A percentile compares a stretch with the other conserved stretches of the same genome.
phyloP scores from a whole-genome alignment of 2,113 vertebrate species.

The Rhinoptilus africanus region DNA sequence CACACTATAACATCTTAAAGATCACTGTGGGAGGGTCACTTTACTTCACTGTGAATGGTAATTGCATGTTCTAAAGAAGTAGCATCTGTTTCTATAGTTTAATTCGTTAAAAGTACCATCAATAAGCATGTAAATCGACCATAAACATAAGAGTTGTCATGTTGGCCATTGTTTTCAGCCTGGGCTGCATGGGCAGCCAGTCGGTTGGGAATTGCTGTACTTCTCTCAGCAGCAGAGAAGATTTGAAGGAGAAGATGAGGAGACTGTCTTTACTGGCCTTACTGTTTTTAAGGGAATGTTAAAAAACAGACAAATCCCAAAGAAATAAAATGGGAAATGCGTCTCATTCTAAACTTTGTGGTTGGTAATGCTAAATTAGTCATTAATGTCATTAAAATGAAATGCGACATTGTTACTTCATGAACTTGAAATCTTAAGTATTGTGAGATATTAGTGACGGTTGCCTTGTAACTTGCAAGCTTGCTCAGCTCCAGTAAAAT shows the following conservation, averaged over 20 bases:
- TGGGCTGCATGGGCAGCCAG: background rate
- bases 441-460: background rate
- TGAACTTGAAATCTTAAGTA: background rate
- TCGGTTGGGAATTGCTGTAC: background rate
- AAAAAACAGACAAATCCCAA: background rate
- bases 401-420: background rate
- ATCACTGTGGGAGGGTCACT: background rate
- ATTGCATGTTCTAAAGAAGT: background rate
- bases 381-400: background rate
- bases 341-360: background rate
- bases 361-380: background rate
- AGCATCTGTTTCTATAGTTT: background rate
- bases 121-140: background rate
- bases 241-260: background rate
- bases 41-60: background rate
- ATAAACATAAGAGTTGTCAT: background rate
- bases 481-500: background rate
- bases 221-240: background rate
- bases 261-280: background rate
- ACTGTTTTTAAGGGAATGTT: background rate
- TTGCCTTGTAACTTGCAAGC: fast-evolving
- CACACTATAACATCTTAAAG: background rate
- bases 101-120: background rate
- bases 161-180: background rate
- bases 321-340: background rate